Evolutionary conservation across 2,888 invertebrate species (phyloP).

Genomic region (Apoda limacodes): DNA sequence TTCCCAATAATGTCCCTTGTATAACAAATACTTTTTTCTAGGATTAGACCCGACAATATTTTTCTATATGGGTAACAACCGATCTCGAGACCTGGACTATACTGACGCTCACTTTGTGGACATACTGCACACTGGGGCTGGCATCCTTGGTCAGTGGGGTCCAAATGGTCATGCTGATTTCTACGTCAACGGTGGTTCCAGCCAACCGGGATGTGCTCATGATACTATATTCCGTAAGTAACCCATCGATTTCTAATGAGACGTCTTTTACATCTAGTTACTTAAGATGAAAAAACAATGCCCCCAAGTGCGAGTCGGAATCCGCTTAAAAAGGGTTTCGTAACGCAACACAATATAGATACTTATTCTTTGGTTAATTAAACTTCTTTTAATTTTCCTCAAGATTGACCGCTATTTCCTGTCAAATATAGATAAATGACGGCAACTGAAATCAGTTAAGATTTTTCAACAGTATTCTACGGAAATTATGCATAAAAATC

Average conservation of each 20-base stretch:
- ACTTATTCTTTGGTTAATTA: too few species aligned
- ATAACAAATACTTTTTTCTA: slow-evolving; percentile 44
- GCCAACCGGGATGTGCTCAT: slow-evolving; percentile 88
- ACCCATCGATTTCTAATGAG: too few species aligned
- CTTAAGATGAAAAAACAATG: neutral
- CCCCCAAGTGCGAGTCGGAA: too few species aligned
- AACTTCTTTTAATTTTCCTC: too few species aligned
- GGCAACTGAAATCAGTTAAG: too few species aligned
- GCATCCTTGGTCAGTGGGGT: slow-evolving; percentile 90
- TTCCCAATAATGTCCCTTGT: too few species aligned
- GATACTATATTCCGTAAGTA: slow-evolving; percentile 85
- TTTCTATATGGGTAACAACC: slow-evolving; percentile 86
- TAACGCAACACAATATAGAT: too few species aligned
- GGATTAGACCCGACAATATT: slow-evolving; percentile 88
- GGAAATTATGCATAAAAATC: too few species aligned
- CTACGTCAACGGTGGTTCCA: slow-evolving; percentile 89
- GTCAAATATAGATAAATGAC: too few species aligned
- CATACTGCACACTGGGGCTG: slow-evolving; percentile 85
- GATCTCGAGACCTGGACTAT: slow-evolving; percentile 82
- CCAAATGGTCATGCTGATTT: slow-evolving; percentile 91
- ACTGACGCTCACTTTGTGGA: slow-evolving; percentile 88
- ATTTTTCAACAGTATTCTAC: too few species aligned
- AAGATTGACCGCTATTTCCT: too few species aligned
- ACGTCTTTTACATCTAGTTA: slow-evolving; percentile 2
- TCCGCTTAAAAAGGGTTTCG: too few species aligned